Evolutionary conservation across 2,797 vertebrate species (phyloP), one percentile per base, ranked within the genome.

Genomic region (Momotus momota): DNA sequence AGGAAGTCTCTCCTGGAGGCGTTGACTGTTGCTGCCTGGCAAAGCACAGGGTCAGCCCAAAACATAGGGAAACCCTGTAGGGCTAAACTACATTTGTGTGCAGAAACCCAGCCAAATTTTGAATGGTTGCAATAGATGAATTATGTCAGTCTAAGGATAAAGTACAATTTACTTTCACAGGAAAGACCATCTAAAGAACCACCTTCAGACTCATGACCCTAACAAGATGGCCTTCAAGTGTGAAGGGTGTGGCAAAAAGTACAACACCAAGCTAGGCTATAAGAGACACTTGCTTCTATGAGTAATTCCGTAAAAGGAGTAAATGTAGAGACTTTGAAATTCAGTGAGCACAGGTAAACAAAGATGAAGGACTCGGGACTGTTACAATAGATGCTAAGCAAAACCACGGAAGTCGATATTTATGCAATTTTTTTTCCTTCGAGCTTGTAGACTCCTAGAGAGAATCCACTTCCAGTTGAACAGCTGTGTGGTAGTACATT

Each of bases 171-270:
- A 58, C 27, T 98, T 98, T 97, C 98, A 98, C 94, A 96, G 98
- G 41, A 98, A 98, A 61, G 98, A 98, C 72, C 98, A 98, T 78
- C 96, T 98, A 40, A 98, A 98, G 83, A 98, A 98, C 89, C 98
- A 98, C 79, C 98, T 98, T 66, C 98, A 98, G 94, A 98, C 98
- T 57, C 98, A 98, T 86, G 96, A 98, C 90, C 98, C 98, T 91
- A 98, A 98, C 95, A 98, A 98, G 82, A 97, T 98, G 96, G 94
- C 96, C 84, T 98, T 97, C 69, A 96, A 93, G 62, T 98, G 98
- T 55, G 97, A 98, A 75, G 97, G 98, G 80, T 98, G 98, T 48
- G 98, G 97, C 58, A 98, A 98, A 96, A 98, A 98, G 85, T 98
- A 98, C 87, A 90, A 97, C 95, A 98, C 98, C 90, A 88, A 97